Base-by-base conservation (phyloP, 2,888 invertebrate species). In the Perdita meconis region DNA sequence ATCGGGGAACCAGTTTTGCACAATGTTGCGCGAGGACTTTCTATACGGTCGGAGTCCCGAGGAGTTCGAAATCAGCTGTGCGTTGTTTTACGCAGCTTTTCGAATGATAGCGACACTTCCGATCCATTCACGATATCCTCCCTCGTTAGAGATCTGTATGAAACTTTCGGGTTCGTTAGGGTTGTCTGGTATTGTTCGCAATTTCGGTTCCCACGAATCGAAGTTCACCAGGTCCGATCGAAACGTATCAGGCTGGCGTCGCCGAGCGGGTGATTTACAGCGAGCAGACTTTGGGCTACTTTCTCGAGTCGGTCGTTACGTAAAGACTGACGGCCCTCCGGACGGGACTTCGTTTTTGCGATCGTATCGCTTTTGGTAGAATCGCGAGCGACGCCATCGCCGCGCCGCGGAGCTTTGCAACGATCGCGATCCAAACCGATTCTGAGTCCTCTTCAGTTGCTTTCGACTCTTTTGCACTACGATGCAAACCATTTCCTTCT, bases 291-390 rank as follows among this genome's bases (percentile, higher is more conserved):
- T 69, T 75, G 53, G 69, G 82, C 70, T 64, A 84, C 83, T 83
- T 83, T 83, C 83, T 80, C 82, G 73, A 65, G 42, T 56, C 47
- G 51, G 38, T 53, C 8, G 24, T 83, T 83, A 80, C 75, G 72
- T 80, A 83, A 84, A 77, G 51, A 44, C 44, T 42, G 50, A 40
- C 60, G 78, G 80, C 42, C 76, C 68, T 73, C 53, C 51, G 77
- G 66, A 83, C 53, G 70, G 36, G 24, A 40, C 51, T 61, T 67
- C 60, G 53, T 65, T 53, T 68, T 51, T 59, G 22, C 40, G 66
- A 63, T 76, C 44, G 38, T 47, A 63, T 67, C 67, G 65, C 26
- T 13, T 53, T 42, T 34, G 26, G 44, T 40, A 6, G 36, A 63
- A 57, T 6, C 36, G 19, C 34, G 56, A 8, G 10, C 1, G 19